Evolutionary conservation across 1,140 invertebrate genomes (phyloP), one percentile per base, ranked within the genome.

Genomic region (Zophobas morio): DNA sequence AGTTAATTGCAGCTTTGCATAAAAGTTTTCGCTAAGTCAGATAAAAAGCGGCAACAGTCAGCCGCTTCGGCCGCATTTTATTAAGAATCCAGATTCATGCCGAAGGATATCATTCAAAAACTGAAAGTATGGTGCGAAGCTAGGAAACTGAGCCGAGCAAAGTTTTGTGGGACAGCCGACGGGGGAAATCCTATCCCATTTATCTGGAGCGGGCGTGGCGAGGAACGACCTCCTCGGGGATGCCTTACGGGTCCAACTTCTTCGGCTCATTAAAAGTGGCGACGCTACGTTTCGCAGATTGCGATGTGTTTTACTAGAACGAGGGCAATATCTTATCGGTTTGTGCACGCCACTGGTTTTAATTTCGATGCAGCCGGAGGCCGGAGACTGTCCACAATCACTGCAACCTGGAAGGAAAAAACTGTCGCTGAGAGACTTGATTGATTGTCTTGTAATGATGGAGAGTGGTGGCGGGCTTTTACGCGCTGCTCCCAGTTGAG

Each of bases 371-470:
- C 53, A 77, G 33, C 70, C 47, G 37, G 36, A 40, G 34, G 60
- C 42, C 32, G 47, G 34, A 75, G 47, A 70, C n/a, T 47, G 47
- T 74, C 73, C 66, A 57, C 63, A 79, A 75, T 79, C 73, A 79
- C 49, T 35, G 74, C 54, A 40, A 70, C 73, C 73, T 35, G 42
- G 49, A 72, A 51, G 63, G 71, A 78, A 60, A 66, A 76, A 79
- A 20, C 20, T 20, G 74, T 53, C 46, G 54, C 74, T 71, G 57
- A 40, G n/a, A 42, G 60, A 66, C 6, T 70, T 75, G 53, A 79
- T 79, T 63, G 53, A 76, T 75, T 66, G 76, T 75, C 70, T 46
- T 47, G 36, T 74, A 78, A 74, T 74, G 76, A 78, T 74, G 53
- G 70, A 78, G 70, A 74, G 42, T 66, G 42, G 56, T 51, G 39